phyloP scores from a whole-genome alignment of 2,888 invertebrate species.

The Dynastes grantii region DNA sequence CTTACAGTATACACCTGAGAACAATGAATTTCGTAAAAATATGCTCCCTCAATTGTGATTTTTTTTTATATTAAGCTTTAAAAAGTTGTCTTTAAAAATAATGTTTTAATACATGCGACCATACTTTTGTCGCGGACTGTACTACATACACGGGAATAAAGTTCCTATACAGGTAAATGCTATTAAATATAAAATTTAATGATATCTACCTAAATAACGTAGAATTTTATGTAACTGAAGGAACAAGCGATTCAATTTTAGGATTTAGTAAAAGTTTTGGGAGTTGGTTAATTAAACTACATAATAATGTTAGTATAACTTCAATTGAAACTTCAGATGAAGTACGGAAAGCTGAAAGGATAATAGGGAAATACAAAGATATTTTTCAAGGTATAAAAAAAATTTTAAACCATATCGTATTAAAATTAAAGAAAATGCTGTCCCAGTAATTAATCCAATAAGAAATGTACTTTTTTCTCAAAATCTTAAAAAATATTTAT shows the following conservation, averaged over 20 bases:
- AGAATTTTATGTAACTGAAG: constrained; percentile 47
- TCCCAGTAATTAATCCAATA: constrained; percentile 50
- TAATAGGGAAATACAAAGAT: constrained; percentile 10
- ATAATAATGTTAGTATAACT: too few relatives aligned
- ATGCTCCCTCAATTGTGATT: too few relatives aligned
- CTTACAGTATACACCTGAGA: too few relatives aligned
- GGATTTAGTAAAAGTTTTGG: constrained; percentile 30
- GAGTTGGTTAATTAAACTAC: too few relatives aligned
- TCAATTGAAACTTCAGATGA: too few relatives aligned
- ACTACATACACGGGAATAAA: constrained; percentile 51
- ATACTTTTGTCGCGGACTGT: neutral
- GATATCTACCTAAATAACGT: constrained; percentile 25
- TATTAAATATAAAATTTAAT: constrained; percentile 47
- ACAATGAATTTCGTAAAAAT: too few relatives aligned
- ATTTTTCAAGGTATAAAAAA: constrained; percentile 52
- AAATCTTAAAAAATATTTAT: constrained; percentile 49
- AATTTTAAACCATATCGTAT: constrained; percentile 53
- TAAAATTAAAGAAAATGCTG: constrained; percentile 50
- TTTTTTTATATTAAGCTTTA: too few relatives aligned
- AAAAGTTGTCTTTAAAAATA: too few relatives aligned
- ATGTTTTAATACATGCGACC: too few relatives aligned
- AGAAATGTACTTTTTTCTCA: constrained; percentile 54
- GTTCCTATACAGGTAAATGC: constrained; percentile 52
- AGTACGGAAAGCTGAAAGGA: too few relatives aligned
- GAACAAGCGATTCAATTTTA: constrained; percentile 40